Percentiles rank a stretch among this genome's conserved stretches.
Evolutionary conservation across 2,888 invertebrate species (phyloP).

Genomic region (Lissonota sp.): DNA sequence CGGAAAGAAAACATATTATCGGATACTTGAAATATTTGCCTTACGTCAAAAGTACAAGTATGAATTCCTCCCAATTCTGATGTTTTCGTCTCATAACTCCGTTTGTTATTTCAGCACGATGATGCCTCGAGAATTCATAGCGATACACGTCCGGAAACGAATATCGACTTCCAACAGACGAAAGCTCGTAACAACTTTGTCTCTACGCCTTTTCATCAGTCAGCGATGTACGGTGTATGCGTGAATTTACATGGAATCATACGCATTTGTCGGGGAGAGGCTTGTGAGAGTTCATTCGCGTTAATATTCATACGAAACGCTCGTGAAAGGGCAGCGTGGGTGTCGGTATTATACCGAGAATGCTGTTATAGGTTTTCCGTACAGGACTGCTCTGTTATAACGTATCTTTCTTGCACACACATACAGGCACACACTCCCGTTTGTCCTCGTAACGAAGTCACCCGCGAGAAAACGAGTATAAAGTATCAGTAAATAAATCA

Average conservation of each 20-base stretch:
- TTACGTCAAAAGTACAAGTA: constrained; percentile 7
- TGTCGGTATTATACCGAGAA: constrained; percentile 48
- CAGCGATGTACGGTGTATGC: no score
- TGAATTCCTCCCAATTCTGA: no score
- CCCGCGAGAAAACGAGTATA: constrained; percentile 66
- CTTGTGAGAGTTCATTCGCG: constrained; percentile 66
- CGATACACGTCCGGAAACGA: constrained; percentile 74
- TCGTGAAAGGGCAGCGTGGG: constrained; percentile 69
- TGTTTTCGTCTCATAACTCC: not conserved
- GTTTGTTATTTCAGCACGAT: not conserved
- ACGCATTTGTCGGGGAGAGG: constrained; percentile 69
- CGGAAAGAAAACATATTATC: constrained; percentile 73
- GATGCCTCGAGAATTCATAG: constrained; percentile 53
- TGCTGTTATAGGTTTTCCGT: constrained; percentile 16
- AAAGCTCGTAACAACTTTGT: no score
- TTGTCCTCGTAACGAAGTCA: constrained; percentile 43
- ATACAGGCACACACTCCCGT: not conserved
- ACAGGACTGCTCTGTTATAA: constrained; percentile 14
- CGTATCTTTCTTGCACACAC: not conserved
- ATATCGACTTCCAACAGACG: constrained; percentile 7
- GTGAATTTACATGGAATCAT: constrained; percentile 72
- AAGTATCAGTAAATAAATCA: constrained; percentile 81
- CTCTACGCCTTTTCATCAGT: no score
- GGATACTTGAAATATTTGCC: constrained; percentile 79
- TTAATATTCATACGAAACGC: constrained; percentile 80